These are phyloP conservation scores for Panagrolaimus sp. DNA, from an alignment of 1,140 invertebrate species.

Conservation along the genomic window DNA sequence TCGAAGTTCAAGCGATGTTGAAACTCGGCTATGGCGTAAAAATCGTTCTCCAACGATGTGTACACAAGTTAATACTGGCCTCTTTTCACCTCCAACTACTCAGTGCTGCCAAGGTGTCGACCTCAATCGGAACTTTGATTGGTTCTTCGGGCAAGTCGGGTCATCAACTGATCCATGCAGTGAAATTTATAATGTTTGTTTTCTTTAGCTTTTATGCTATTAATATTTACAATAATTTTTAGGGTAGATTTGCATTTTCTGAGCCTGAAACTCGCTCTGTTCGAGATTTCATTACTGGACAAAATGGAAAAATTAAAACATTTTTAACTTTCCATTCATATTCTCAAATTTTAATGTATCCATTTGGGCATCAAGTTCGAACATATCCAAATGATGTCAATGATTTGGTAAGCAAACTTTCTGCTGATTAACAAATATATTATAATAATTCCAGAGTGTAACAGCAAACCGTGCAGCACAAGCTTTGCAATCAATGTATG, in stretches of 20 bases:
- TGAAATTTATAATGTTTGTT: slow-evolving; percentile 51
- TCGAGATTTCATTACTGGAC: slow-evolving; percentile 48
- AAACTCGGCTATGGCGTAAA: slow-evolving; percentile 54
- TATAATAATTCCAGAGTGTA: slow-evolving; percentile 41
- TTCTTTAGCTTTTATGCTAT: slow-evolving; percentile 10
- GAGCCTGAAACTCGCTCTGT: slow-evolving; percentile 55
- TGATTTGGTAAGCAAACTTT: slow-evolving; percentile 32
- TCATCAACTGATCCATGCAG: slow-evolving; percentile 57
- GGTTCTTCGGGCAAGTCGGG: slow-evolving; percentile 57
- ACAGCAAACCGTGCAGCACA: slow-evolving; percentile 51
- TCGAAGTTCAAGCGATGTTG: slow-evolving; percentile 42
- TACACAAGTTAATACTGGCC: slow-evolving; percentile 43
- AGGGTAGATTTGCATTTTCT: slow-evolving; percentile 51
- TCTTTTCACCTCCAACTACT: slow-evolving; percentile 51
- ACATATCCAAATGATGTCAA: slow-evolving; percentile 56
- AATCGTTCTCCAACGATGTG: slow-evolving; percentile 55
- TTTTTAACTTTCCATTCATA: slow-evolving; percentile 56
- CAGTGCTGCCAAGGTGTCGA: slow-evolving; percentile 52
- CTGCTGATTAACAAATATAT: background rate
- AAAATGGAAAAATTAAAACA: slow-evolving; percentile 41
- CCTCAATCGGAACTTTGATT: slow-evolving; percentile 50
- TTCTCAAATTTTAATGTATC: slow-evolving; percentile 58
- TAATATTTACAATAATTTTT: background rate
- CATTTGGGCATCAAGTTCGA: slow-evolving; percentile 54
- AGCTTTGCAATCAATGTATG: slow-evolving; percentile 51